A percentile compares a stretch with the other conserved stretches of the same genome.
These are phyloP conservation scores for Oscheius sp. DNA, from an alignment of 2,888 invertebrate species.

Conservation along the genomic window DNA sequence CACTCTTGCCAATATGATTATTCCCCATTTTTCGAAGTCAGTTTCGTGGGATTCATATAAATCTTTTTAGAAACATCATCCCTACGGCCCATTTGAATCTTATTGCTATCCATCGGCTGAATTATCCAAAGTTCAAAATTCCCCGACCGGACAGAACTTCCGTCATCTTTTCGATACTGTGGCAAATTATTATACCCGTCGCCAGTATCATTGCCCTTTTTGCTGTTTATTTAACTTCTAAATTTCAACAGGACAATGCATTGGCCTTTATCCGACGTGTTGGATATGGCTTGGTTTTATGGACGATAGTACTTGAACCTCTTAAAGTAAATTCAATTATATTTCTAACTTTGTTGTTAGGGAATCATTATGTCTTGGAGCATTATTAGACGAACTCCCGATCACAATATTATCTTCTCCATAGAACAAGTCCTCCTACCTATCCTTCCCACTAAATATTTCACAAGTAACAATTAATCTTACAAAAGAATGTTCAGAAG, in stretches of 20 bases:
- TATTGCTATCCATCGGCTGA: slow-evolving; percentile 26
- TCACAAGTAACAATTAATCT: slow-evolving; percentile 35
- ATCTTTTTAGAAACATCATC: not conserved
- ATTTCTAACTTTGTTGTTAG: not conserved
- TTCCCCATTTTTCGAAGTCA: not conserved
- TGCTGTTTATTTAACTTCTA: not conserved
- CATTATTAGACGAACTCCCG: slow-evolving; percentile 29
- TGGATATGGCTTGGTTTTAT: slow-evolving; percentile 35
- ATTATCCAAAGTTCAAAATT: slow-evolving; percentile 16
- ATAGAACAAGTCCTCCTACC: slow-evolving; percentile 37
- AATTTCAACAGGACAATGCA: slow-evolving; percentile 35
- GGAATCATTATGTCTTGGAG: not conserved
- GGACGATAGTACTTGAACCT: slow-evolving; percentile 49
- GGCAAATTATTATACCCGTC: not conserved
- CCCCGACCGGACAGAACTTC: not conserved
- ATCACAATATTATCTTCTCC: slow-evolving; percentile 38
- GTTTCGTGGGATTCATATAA: not conserved
- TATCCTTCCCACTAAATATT: slow-evolving; percentile 33
- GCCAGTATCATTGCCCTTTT: not conserved
- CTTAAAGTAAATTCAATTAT: slow-evolving; percentile 35
- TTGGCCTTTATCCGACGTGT: slow-evolving; percentile 45
- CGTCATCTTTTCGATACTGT: not conserved
- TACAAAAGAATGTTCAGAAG: slow-evolving; percentile 9
- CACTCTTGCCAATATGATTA: not conserved
- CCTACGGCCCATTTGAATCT: not conserved